phyloP scores from a whole-genome alignment of 1,140 invertebrate genomes.

The Diabrotica undecimpunctata region DNA sequence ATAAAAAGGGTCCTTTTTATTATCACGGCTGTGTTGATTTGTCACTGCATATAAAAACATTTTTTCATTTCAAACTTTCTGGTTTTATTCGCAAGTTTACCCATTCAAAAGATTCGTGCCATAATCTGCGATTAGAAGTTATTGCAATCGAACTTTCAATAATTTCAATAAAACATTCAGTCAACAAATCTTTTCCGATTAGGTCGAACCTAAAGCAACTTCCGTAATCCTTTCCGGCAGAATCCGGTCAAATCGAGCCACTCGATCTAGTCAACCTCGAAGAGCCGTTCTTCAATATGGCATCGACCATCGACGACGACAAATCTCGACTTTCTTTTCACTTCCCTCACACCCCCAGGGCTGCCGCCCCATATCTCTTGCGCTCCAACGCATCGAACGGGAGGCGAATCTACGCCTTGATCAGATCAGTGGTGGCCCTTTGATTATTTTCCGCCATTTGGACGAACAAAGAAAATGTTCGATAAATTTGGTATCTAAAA shows the following conservation, averaged over 20 bases:
- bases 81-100: too few relatives aligned
- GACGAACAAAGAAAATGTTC: too few relatives aligned
- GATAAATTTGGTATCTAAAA: too few relatives aligned
- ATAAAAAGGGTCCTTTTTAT: too few relatives aligned
- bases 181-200: conserved; percentile 1
- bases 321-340: background rate
- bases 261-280: background rate
- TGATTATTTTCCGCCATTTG: too few relatives aligned
- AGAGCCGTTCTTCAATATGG: background rate
- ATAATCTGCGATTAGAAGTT: background rate
- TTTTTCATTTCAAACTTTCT: too few relatives aligned
- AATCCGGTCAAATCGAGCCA: background rate
- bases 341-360: background rate
- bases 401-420: background rate
- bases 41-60: too few relatives aligned
- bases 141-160: background rate
- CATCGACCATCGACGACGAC: background rate
- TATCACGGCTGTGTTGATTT: too few relatives aligned
- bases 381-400: background rate
- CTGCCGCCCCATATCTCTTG: background rate
- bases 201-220: background rate
- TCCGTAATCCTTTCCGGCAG: background rate
- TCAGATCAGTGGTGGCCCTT: background rate
- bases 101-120: too few relatives aligned
- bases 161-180: background rate